These are phyloP conservation scores for Chascanopsetta lugubris DNA, from an alignment of 2,113 vertebrate species.

Conservation along the genomic window DNA sequence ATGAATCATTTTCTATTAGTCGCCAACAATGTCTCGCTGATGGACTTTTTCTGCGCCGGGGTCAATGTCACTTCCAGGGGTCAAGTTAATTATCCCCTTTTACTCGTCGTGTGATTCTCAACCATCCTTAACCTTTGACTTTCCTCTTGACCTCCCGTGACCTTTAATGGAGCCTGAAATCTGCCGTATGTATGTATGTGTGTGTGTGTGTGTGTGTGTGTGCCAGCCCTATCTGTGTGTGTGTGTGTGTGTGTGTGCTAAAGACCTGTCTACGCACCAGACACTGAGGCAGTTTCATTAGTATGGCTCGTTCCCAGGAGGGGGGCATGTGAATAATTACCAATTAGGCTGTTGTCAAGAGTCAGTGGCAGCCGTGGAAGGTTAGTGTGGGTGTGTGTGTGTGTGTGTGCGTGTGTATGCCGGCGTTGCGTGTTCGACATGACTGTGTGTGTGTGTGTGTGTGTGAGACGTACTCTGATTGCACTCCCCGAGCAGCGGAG, in stretches of 20 bases:
- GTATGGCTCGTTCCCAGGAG: constrained; percentile 62
- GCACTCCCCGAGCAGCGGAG: constrained; percentile 76
- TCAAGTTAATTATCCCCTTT: constrained; percentile 55
- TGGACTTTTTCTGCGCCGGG: constrained; percentile 17
- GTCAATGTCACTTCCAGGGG: constrained; percentile 23
- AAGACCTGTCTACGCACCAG: constrained; percentile 58
- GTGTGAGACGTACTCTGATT: constrained; percentile 46
- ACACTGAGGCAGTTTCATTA: constrained; percentile 71
- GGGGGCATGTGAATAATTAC: constrained; percentile 77
- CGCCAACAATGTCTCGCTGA: constrained; percentile 43
- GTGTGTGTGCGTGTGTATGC: constrained; percentile 31
- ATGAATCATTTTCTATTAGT: constrained; percentile 54
- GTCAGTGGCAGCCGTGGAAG: constrained; percentile 42
- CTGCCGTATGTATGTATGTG: constrained; percentile 9
- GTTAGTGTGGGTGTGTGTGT: constrained; percentile 38
- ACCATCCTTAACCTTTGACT: constrained; percentile 50
- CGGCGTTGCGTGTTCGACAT: constrained; percentile 51
- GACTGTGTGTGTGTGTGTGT: constrained; percentile 18
- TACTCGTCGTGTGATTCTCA: constrained; percentile 42
- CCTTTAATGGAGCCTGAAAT: neutral
- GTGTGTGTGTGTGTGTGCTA: constrained; percentile 18
- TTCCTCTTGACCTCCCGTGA: constrained; percentile 10
- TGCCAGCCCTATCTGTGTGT: too few relatives aligned
- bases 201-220: neutral
- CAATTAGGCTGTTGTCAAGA: constrained; percentile 78